These are phyloP conservation scores for Aythya baeri DNA, from an alignment of 2,113 vertebrate species.

Conservation along the genomic window DNA sequence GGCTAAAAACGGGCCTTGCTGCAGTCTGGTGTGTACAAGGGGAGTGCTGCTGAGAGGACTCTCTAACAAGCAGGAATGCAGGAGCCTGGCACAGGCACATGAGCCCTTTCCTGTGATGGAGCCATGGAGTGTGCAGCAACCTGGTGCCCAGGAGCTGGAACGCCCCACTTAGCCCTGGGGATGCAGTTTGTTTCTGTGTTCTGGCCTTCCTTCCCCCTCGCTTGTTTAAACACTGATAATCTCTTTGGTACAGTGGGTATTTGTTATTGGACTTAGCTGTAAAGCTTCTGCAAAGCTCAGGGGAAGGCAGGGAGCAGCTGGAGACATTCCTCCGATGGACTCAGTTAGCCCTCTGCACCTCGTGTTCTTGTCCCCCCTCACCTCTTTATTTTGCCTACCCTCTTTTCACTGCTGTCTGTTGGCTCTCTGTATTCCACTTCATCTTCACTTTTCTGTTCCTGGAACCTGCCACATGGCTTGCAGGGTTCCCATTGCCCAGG, in stretches of 20 bases:
- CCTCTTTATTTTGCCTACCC: not conserved
- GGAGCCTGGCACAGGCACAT: not conserved
- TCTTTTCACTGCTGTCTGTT: not conserved
- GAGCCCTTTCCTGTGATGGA: rapidly evolving
- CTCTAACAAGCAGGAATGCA: not conserved
- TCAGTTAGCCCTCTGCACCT: not conserved
- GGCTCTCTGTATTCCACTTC: not conserved
- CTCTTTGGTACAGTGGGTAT: constrained; percentile 38
- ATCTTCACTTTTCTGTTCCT: not conserved
- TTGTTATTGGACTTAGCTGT: constrained; percentile 51
- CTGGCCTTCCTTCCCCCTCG: not conserved
- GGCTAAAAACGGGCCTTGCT: too few relatives aligned
- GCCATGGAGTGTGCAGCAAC: not conserved
- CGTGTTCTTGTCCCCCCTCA: not conserved
- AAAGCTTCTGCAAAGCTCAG: constrained; percentile 12
- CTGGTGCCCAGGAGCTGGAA: not conserved
- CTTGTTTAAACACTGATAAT: constrained; percentile 44
- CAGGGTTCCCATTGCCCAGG: not conserved
- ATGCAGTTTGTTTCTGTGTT: not conserved
- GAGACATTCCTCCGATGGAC: not conserved
- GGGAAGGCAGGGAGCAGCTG: constrained; percentile 49
- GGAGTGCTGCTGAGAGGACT: not conserved
- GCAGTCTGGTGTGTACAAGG: too few relatives aligned
- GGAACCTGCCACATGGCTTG: rapidly evolving
- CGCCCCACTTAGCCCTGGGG: not conserved